Evolutionary conservation across 92 coral and sea anemone genomes (phyloP).

Genomic region (Bergia sp.): DNA sequence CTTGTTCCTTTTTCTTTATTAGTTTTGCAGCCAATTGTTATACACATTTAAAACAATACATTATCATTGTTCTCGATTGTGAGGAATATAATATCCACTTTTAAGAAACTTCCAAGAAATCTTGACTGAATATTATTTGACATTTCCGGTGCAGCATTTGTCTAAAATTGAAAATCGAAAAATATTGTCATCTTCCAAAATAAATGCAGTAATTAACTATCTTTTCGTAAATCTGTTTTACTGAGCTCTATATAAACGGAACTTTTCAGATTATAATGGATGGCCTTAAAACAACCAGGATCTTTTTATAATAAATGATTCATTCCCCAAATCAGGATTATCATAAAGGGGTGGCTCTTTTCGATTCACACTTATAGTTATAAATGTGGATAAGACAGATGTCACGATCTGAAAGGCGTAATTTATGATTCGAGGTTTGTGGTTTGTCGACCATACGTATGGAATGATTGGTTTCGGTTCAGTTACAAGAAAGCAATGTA

Average conservation of each 20-base stretch:
- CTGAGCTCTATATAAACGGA: not conserved
- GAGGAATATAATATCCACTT: too few species aligned
- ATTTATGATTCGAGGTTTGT: not conserved
- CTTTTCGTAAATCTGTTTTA: not conserved
- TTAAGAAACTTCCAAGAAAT: not conserved
- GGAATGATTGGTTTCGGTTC: not conserved
- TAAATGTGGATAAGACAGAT: not conserved
- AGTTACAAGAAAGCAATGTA: not conserved
- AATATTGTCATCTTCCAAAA: not conserved
- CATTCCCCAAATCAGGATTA: too few species aligned
- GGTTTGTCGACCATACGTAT: not conserved
- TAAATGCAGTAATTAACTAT: not conserved
- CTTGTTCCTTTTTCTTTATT: too few species aligned
- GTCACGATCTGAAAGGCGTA: not conserved
- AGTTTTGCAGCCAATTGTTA: too few species aligned
- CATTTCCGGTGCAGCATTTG: too few species aligned
- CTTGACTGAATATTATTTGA: too few species aligned
- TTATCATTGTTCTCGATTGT: too few species aligned
- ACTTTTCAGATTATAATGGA: not conserved
- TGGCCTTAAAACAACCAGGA: too few species aligned
- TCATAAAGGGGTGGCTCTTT: not conserved
- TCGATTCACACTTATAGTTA: not conserved
- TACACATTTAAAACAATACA: too few species aligned
- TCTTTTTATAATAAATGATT: not conserved
- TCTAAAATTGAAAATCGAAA: not conserved